A percentile compares a stretch with the other conserved stretches of the same genome.
Evolutionary conservation across 2,888 invertebrate genomes (phyloP).

Genomic region (Chymomyza procnemis): DNA sequence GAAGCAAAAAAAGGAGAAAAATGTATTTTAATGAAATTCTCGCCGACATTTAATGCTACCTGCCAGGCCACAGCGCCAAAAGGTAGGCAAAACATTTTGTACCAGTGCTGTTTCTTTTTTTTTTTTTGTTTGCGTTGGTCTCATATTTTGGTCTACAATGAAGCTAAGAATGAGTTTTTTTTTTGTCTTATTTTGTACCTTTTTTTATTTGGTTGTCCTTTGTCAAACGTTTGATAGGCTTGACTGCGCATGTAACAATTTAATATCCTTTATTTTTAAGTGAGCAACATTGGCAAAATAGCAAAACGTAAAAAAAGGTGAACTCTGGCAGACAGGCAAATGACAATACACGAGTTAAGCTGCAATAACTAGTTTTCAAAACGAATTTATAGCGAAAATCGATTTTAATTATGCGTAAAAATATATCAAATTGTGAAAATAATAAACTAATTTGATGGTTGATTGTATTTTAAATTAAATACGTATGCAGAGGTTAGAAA

Average conservation of each 20-base stretch:
- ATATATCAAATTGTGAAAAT: too few relatives aligned
- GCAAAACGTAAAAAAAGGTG: neutral
- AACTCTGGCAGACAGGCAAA: neutral
- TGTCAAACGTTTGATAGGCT: slow-evolving; percentile 11
- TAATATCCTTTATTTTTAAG: slow-evolving; percentile 9
- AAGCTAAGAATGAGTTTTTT: neutral
- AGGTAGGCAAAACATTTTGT: neutral
- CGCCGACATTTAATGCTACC: slow-evolving; percentile 66
- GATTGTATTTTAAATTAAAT: too few relatives aligned
- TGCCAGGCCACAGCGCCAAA: neutral
- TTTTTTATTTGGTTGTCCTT: neutral
- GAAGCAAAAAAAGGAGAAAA: slow-evolving; percentile 45
- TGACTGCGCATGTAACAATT: neutral
- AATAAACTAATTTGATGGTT: too few relatives aligned
- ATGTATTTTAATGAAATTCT: slow-evolving; percentile 72
- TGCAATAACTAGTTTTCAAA: neutral
- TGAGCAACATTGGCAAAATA: neutral
- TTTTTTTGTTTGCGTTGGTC: neutral
- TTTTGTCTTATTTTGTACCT: neutral
- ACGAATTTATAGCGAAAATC: too few relatives aligned
- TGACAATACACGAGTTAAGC: neutral
- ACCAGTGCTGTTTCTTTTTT: neutral
- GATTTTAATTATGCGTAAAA: too few relatives aligned
- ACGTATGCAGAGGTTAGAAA: too few relatives aligned
- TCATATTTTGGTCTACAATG: slow-evolving; percentile 7